Evolutionary conservation across 2,888 invertebrate species (phyloP).

Genomic region (Gibbula magus): DNA sequence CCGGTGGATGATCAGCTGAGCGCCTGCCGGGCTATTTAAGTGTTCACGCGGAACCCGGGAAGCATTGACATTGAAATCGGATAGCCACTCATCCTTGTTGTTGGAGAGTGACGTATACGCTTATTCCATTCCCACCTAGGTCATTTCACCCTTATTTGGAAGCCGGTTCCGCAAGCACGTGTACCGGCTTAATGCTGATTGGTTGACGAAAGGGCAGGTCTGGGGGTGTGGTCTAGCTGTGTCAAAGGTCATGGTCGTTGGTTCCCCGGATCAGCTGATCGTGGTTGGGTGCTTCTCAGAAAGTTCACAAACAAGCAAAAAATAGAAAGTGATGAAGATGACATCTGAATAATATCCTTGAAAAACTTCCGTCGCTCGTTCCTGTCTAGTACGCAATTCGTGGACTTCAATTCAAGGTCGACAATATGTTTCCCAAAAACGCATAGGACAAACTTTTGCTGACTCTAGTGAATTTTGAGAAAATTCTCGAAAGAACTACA

Average conservation of each 20-base stretch:
- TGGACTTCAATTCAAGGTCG: background rate
- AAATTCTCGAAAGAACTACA: no score
- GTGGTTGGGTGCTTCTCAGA: background rate
- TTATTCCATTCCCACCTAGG: background rate
- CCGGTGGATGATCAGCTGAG: slow-evolving; percentile 13
- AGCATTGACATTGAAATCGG: background rate
- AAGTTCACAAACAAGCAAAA: background rate
- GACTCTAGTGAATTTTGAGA: no score
- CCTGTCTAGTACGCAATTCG: background rate
- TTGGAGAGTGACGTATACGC: background rate
- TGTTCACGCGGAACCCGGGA: background rate
- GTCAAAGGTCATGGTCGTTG: slow-evolving; percentile 15
- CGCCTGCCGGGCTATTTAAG: background rate
- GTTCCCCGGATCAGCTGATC: slow-evolving; percentile 10
- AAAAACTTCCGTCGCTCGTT: background rate
- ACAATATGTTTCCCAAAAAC: no score
- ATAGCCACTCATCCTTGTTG: background rate
- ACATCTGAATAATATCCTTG: background rate
- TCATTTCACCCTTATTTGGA: slow-evolving; percentile 2
- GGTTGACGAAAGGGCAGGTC: background rate
- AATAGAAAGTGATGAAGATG: background rate
- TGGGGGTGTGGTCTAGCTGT: background rate
- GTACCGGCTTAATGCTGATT: slow-evolving; percentile 16
- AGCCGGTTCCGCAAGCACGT: background rate
- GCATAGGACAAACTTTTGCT: no score